A percentile compares a stretch with the other conserved stretches of the same genome.
These are phyloP conservation scores for Thalassarche chlororhynchos DNA, from an alignment of 2,113 vertebrate species.

Conservation along the genomic window DNA sequence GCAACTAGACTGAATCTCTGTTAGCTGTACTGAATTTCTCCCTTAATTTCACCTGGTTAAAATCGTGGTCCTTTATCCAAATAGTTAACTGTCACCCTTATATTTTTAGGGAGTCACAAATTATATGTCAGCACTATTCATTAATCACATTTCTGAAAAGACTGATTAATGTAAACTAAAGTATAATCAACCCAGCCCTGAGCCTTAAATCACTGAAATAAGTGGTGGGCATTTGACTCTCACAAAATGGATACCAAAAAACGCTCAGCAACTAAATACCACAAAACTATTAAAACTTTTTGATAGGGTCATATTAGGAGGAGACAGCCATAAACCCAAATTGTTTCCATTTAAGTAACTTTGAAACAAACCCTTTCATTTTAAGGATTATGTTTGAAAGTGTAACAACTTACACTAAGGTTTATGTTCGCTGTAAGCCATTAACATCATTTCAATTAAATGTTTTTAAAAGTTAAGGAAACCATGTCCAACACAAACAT, in stretches of 20 bases:
- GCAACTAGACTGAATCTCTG: not conserved
- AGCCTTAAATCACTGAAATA: not conserved
- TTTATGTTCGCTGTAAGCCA: not conserved
- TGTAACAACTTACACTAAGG: not conserved
- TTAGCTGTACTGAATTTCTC: not conserved
- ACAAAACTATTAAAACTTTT: not conserved
- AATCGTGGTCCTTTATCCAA: not conserved
- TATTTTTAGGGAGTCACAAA: not conserved
- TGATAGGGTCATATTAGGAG: not conserved
- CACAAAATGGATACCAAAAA: not conserved
- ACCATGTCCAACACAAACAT: not conserved
- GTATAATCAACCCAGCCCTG: not conserved
- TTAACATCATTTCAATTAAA: not conserved
- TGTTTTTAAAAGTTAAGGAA: not conserved
- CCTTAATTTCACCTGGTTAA: not conserved
- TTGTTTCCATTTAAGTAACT: not conserved
- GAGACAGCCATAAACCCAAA: not conserved
- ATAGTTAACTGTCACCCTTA: not conserved
- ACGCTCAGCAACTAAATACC: not conserved
- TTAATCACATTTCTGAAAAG: not conserved
- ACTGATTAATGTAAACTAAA: not conserved
- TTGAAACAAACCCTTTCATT: not conserved
- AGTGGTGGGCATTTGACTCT: not conserved
- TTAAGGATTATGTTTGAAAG: not conserved
- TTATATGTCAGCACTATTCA: not conserved